Conservation (phyloP, 2,113 vertebrate genomes). For the Triplophysa tibetana region DNA sequence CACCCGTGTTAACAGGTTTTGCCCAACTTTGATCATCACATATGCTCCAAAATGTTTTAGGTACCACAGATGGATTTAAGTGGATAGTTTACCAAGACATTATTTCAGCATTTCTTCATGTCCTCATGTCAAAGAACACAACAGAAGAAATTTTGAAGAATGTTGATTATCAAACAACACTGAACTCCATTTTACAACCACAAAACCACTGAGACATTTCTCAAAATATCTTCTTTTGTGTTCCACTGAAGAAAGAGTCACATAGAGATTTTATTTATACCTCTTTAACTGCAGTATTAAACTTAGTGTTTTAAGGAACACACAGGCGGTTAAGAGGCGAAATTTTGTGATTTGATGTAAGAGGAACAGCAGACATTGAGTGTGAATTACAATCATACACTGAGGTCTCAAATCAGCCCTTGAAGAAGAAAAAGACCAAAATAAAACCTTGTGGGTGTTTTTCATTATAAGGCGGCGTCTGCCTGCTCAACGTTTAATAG, state of each 20-base stretch:
- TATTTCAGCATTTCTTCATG: too few species aligned
- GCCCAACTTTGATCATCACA: constrained; percentile 12
- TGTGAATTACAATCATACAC: constrained; percentile 31
- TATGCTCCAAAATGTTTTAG: not conserved
- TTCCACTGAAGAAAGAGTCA: too few species aligned
- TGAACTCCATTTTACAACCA: too few species aligned
- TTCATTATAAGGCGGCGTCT: constrained; percentile 49
- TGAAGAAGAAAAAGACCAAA: constrained; percentile 33
- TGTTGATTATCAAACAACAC: too few species aligned
- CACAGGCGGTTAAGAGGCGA: not conserved
- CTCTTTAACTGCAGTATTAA: too few species aligned
- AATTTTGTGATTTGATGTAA: not conserved
- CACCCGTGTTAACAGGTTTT: constrained; percentile 33
- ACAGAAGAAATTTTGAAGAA: too few species aligned
- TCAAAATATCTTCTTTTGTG: too few species aligned
- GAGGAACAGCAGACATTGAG: constrained; percentile 11
- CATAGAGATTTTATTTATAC: too few species aligned
- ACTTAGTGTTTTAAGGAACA: not conserved
- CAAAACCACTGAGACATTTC: too few species aligned
- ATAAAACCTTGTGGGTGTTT: constrained; percentile 50
- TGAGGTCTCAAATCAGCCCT: constrained; percentile 35
- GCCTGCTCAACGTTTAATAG: constrained; percentile 38
- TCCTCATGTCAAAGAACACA: too few species aligned
- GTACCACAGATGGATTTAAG: too few species aligned
- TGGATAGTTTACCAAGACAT: too few species aligned